Percentiles rank a stretch among this genome's conserved stretches.
These are phyloP conservation scores for Zingel zingel DNA, from an alignment of 2,113 vertebrate genomes.

Conservation along the genomic window DNA sequence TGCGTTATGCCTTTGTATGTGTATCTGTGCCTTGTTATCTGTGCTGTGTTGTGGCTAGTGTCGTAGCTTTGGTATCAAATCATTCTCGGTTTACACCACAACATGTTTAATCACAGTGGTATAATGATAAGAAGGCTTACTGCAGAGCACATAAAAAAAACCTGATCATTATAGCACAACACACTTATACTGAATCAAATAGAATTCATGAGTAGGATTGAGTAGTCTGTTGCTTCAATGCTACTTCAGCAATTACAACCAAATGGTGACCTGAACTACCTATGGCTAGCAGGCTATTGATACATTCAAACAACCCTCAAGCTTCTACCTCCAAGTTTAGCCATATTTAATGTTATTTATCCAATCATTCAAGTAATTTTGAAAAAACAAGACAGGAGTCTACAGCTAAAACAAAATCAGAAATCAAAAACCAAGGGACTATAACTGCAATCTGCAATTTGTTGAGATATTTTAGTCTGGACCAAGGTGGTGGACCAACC, in stretches of 20 bases:
- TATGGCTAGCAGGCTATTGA: background rate
- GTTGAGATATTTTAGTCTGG: background rate
- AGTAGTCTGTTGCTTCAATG: background rate
- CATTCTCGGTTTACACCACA: conserved; percentile 26
- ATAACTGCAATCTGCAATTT: background rate
- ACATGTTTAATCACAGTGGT: conserved; percentile 8
- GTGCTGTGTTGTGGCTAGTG: conserved; percentile 61
- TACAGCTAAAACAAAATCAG: background rate
- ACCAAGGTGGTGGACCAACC: background rate
- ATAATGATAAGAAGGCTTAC: conserved; percentile 15
- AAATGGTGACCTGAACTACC: background rate
- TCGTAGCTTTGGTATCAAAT: conserved; percentile 58
- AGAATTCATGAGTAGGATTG: background rate
- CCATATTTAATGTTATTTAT: background rate
- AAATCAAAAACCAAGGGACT: background rate
- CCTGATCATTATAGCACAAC: background rate
- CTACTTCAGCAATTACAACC: background rate
- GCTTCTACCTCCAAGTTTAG: background rate
- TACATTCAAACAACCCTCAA: background rate
- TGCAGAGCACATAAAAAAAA: conserved; percentile 39
- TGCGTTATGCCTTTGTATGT: conserved; percentile 55
- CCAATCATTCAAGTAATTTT: background rate
- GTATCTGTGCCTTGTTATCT: conserved; percentile 62
- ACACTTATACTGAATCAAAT: background rate
- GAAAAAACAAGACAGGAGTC: background rate